Percentiles rank a stretch among this genome's conserved stretches.
Conservation (phyloP, 1,140 invertebrate genomes). For the Delia radicum region DNA sequence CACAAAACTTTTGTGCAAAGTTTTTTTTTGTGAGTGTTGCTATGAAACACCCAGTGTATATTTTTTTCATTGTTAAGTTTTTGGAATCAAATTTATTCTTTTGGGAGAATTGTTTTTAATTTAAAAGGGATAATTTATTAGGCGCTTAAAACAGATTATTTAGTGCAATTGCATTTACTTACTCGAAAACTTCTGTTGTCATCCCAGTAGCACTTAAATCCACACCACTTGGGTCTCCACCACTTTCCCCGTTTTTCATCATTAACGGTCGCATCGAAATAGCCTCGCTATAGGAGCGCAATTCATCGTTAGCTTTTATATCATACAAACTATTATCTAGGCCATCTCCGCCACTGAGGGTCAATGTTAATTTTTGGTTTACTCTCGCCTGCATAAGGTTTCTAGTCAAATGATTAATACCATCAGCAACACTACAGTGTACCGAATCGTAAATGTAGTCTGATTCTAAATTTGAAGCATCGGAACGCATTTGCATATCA, state of each 20-base stretch:
- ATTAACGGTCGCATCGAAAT: conserved; percentile 76
- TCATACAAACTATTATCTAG: background rate
- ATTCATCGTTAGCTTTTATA: conserved; percentile 43
- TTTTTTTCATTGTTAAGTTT: too few relatives aligned
- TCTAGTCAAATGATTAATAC: conserved; percentile 63
- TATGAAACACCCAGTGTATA: too few relatives aligned
- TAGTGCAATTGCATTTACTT: conserved; percentile 31
- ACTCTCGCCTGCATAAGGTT: conserved; percentile 56
- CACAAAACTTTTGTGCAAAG: too few relatives aligned
- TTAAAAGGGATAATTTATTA: too few relatives aligned
- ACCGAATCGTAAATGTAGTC: conserved; percentile 63
- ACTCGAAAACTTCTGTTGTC: conserved; percentile 43
- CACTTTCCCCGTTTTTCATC: conserved; percentile 52
- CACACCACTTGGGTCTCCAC: conserved; percentile 25
- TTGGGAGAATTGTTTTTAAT: too few relatives aligned
- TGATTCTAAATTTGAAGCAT: conserved; percentile 32
- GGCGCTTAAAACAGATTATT: background rate
- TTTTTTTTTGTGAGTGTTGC: too few relatives aligned
- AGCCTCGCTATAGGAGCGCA: conserved; percentile 65
- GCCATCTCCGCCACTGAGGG: conserved; percentile 25
- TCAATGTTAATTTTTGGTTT: conserved; percentile 34
- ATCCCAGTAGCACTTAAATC: conserved; percentile 24
- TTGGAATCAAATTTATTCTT: background rate
- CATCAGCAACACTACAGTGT: conserved; percentile 62
- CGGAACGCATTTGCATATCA: conserved; percentile 25